Evolutionary conservation across 2,888 invertebrate genomes (phyloP).

Genomic region (Volucella inflata): DNA sequence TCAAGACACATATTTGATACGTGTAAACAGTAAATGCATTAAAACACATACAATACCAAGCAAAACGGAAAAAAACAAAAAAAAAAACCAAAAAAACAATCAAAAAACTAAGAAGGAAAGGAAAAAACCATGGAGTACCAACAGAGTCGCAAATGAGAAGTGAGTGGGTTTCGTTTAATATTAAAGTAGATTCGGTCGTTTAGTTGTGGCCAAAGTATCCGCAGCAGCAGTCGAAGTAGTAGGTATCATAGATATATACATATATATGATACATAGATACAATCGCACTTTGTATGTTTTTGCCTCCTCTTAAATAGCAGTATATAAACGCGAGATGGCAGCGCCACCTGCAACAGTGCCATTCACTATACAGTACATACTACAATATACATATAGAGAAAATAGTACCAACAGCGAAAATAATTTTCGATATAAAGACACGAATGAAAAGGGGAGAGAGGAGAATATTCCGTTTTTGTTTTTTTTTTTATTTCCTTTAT

Average conservation of each 20-base stretch:
- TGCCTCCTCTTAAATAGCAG: slow-evolving; percentile 64
- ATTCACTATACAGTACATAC: slow-evolving; percentile 62
- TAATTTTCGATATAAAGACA: slow-evolving; percentile 71
- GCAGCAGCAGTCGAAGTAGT: slow-evolving; percentile 29
- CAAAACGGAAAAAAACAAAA: slow-evolving; percentile 33
- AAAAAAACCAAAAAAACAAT: slow-evolving; percentile 32
- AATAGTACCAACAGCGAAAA: slow-evolving; percentile 56
- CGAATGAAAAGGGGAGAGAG: slow-evolving; percentile 15
- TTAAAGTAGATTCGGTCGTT: slow-evolving; percentile 74
- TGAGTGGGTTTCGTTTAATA: slow-evolving; percentile 73
- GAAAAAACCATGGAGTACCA: slow-evolving; percentile 48
- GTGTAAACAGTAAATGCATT: slow-evolving; percentile 62
- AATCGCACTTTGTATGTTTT: slow-evolving; percentile 60
- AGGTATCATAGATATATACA: slow-evolving; percentile 37
- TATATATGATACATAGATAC: slow-evolving; percentile 47
- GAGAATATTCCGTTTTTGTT: slow-evolving; percentile 4
- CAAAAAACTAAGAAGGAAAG: slow-evolving; percentile 25
- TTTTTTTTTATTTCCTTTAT: slow-evolving; percentile 36
- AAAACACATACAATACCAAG: slow-evolving; percentile 60
- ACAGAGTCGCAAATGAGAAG: slow-evolving; percentile 70
- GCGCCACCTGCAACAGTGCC: slow-evolving; percentile 73
- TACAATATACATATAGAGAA: slow-evolving; percentile 32
- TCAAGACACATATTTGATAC: slow-evolving; percentile 54
- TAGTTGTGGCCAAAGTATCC: slow-evolving; percentile 70
- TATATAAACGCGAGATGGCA: slow-evolving; percentile 71